These are phyloP conservation scores for Muscicapa adusta DNA, from an alignment of 2,113 vertebrate species.

Conservation along the genomic window DNA sequence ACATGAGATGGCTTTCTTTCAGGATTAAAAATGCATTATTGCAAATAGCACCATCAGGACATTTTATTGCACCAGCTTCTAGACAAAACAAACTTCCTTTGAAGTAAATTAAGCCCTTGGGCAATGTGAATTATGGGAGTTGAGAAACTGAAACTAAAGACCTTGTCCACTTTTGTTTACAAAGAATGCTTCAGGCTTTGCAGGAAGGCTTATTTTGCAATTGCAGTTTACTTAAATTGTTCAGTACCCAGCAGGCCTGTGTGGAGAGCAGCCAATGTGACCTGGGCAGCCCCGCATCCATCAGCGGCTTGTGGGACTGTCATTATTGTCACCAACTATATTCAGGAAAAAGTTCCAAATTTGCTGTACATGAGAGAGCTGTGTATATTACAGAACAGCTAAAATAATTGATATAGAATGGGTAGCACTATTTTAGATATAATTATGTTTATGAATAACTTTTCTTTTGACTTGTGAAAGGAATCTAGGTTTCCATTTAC, in stretches of 20 bases:
- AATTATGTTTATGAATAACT: background rate
- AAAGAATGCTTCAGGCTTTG: slow-evolving; percentile 34
- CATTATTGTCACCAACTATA: background rate
- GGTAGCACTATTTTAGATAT: background rate
- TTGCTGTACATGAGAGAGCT: background rate
- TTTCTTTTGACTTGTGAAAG: background rate
- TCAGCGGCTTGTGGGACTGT: background rate
- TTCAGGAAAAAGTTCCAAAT: background rate
- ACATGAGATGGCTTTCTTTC: background rate
- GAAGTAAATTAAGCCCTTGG: slow-evolving; percentile 53
- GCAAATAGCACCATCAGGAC: slow-evolving; percentile 33
- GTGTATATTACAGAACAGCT: background rate
- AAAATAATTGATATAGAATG: background rate
- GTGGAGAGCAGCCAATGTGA: background rate
- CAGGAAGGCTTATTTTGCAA: slow-evolving; percentile 28
- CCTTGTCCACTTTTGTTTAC: slow-evolving; percentile 40
- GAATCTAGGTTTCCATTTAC: background rate
- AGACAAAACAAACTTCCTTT: slow-evolving; percentile 56
- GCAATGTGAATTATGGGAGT: slow-evolving; percentile 19
- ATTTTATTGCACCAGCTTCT: slow-evolving; percentile 47
- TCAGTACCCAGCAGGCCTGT: slow-evolving; percentile 13
- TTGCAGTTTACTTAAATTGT: slow-evolving; percentile 22
- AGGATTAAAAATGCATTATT: slow-evolving; percentile 40
- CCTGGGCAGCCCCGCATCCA: background rate
- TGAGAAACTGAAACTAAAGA: slow-evolving; percentile 46